Evolutionary conservation across 2,888 invertebrate species (phyloP).

Genomic region (Suillia variegata): DNA sequence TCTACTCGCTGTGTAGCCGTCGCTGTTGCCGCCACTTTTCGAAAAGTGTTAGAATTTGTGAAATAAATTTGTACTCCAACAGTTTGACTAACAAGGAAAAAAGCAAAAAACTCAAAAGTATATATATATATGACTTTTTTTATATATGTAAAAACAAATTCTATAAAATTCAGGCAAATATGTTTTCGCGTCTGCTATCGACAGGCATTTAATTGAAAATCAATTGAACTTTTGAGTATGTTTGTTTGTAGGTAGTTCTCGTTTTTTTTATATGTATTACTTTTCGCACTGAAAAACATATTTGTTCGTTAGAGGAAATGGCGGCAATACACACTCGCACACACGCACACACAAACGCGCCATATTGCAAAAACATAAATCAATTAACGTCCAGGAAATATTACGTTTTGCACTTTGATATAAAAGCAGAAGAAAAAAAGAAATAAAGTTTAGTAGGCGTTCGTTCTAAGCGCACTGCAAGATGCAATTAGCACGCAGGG

Average conservation of each 20-base stretch:
- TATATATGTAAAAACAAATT: not conserved
- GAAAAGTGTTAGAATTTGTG: not conserved
- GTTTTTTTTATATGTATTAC: conserved; percentile 20
- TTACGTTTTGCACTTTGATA: not conserved
- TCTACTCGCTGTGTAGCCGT: too few species aligned
- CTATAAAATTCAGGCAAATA: not conserved
- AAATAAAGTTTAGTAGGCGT: not conserved
- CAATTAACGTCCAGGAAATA: conserved; percentile 30
- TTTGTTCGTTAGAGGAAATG: conserved; percentile 15
- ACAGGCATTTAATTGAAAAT: conserved; percentile 41
- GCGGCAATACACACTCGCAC: conserved; percentile 17
- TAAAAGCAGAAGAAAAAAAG: too few species aligned
- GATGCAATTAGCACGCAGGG: not conserved
- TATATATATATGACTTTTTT: too few species aligned
- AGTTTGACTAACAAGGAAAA: too few species aligned
- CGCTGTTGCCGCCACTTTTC: too few species aligned
- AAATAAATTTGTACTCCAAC: not conserved
- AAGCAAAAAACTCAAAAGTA: too few species aligned
- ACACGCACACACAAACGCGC: conserved; percentile 21
- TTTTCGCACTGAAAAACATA: not conserved
- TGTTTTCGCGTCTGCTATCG: conserved; percentile 27
- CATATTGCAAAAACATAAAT: conserved; percentile 34
- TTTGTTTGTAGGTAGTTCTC: conserved; percentile 11
- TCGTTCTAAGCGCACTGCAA: not conserved
- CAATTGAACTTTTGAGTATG: conserved; percentile 36